Percentiles rank a stretch among this genome's conserved stretches.
These are phyloP conservation scores for Diglossa cyanea DNA, from an alignment of 2,797 vertebrate species.

Conservation along the genomic window DNA sequence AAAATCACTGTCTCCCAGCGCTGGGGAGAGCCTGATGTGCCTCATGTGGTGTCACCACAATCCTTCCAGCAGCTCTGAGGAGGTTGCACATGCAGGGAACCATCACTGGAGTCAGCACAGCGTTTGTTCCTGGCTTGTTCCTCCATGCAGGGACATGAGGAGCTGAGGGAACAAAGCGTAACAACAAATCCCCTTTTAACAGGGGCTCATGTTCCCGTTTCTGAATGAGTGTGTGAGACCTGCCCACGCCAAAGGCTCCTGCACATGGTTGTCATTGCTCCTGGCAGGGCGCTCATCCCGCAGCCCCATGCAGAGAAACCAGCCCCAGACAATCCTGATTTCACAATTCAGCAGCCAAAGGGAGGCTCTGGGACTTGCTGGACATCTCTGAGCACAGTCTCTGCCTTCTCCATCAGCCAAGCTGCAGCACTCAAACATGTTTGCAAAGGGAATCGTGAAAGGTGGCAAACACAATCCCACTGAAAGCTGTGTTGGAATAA, in stretches of 20 bases:
- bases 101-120: not conserved
- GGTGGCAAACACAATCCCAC: not conserved
- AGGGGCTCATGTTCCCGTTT: not conserved
- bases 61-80: not conserved
- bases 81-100: not conserved
- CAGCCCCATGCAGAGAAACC: not conserved
- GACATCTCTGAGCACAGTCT: not conserved
- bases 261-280: not conserved
- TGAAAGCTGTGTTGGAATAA: not conserved
- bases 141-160: not conserved
- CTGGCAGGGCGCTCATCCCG: not conserved
- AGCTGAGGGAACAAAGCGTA: not conserved
- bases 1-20: not conserved
- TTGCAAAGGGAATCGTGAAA: not conserved
- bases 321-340: not conserved
- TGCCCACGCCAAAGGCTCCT: not conserved
- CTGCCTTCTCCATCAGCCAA: not conserved
- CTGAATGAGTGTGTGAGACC: not conserved
- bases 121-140: not conserved
- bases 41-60: not conserved
- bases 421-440: not conserved
- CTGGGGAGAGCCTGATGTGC: not conserved
- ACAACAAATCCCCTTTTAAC: not conserved
- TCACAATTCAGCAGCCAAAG: not conserved
- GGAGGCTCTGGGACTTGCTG: not conserved